Base-by-base conservation (phyloP, 2,888 invertebrate genomes). In the Aphodius granarius region DNA sequence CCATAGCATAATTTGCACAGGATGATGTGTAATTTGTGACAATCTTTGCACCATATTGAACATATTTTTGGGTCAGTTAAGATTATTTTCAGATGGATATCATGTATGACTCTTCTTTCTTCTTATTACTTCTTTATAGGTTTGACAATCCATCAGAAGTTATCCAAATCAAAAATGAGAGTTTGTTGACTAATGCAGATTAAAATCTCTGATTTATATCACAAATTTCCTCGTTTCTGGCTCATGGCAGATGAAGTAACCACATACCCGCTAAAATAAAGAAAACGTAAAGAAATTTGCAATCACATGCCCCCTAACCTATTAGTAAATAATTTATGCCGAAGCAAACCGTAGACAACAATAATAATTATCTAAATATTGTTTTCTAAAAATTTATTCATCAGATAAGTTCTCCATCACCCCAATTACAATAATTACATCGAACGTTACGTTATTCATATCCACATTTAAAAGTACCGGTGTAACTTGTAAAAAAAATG, bases 381-480 rank as follows among this genome's bases (percentile, higher is more conserved):
- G 68, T 68, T 22, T 68, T 68, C 68, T 68, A 68, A 17, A 63
- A 68, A n/a, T n/a, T 16, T 68, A 68, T 20, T 68, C 68, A 68
- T 68, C 68, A 68, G 68, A 68, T 68, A 68, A 68, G 1, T 16
- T 16, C 19, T 6, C 20, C 19, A 43, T 18, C 68, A 15, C n/a
- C 6, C 68, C 68, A 68, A 68, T 68, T 68, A 68, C 21, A 68
- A 68, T 68, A 68, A 68, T 68, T 68, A 68, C 68, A n/a, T 13
- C 20, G 20, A 21, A 68, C 68, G 20, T 68, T 68, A 19, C 20
- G n/a, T 16, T 22, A 19, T 66, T 66, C 15, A 66, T 43, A 43
- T 43, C 43, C 43, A 43, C 43, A 0, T 43, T 43, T 43, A 2
- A 43, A 13, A 43, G 43, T 13, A 43, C 1, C 43, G 9, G 13